A percentile compares a stretch with the other conserved stretches of the same genome.
Evolutionary conservation across 2,113 vertebrate genomes (phyloP).

Genomic region (Mormoops blainvillei): DNA sequence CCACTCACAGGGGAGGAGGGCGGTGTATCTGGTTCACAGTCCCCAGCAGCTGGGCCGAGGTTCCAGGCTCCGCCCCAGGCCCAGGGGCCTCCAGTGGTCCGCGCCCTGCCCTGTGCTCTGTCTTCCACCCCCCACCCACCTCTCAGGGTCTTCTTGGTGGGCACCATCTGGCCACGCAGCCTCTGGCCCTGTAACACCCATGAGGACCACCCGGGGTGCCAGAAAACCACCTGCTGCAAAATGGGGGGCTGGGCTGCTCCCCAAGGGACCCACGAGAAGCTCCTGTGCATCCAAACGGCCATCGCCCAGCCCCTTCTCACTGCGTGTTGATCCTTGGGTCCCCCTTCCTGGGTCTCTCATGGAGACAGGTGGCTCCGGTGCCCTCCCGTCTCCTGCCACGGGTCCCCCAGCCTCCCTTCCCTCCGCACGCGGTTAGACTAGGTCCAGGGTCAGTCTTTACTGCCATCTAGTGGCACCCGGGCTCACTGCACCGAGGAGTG

Average conservation of each 20-base stretch:
- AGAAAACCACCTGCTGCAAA: not conserved
- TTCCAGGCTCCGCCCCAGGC: not conserved
- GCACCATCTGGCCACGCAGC: not conserved
- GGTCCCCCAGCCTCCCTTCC: not conserved
- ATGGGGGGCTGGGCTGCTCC: not conserved
- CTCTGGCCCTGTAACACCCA: not conserved
- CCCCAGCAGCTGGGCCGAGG: too few species aligned
- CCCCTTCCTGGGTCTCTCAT: too few species aligned
- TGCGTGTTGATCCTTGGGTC: rapidly evolving
- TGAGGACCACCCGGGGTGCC: not conserved
- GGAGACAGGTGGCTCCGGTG: rapidly evolving
- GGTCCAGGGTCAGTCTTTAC: slow-evolving; percentile 65
- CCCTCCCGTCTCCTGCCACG: rapidly evolving
- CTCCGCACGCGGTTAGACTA: rapidly evolving
- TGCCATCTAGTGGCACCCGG: slow-evolving; percentile 77
- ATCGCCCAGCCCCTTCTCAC: not conserved
- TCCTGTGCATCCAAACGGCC: not conserved
- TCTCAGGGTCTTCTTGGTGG: not conserved
- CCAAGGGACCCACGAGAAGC: not conserved
- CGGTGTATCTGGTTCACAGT: not conserved
- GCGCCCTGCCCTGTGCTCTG: not conserved
- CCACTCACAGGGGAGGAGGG: not conserved
- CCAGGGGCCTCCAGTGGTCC: not conserved
- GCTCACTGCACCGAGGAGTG: not conserved
- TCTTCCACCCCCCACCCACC: rapidly evolving